Evolutionary conservation across 2,888 invertebrate genomes (phyloP).

Genomic region (Elysia crispata): DNA sequence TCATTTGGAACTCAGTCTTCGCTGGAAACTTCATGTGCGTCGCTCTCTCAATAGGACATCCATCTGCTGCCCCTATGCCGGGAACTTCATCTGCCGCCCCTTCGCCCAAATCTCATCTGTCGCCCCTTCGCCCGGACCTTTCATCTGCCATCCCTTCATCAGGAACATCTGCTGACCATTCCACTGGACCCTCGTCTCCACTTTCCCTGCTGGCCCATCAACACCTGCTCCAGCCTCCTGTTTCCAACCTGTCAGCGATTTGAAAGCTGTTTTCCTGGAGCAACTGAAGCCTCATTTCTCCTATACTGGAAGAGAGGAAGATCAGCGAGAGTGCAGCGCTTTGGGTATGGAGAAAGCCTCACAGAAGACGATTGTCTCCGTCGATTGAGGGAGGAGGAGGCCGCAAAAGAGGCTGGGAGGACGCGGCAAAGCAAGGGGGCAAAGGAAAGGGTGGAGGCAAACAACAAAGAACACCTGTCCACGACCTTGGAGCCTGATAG

Average conservation of each 20-base stretch:
- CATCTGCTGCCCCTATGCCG: no score
- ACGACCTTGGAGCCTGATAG: neutral
- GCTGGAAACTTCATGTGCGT: neutral
- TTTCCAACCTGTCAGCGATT: neutral
- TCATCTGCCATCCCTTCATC: slow-evolving; percentile 5
- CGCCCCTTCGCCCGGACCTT: neutral
- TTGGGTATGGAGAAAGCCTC: slow-evolving; percentile 31
- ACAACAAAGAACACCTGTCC: neutral
- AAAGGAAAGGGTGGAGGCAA: neutral
- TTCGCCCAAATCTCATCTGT: neutral
- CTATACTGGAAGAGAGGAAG: slow-evolving; percentile 21
- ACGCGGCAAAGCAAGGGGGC: slow-evolving; percentile 26
- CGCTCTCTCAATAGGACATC: no score
- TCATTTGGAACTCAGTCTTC: neutral
- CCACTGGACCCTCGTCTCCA: slow-evolving; percentile 30
- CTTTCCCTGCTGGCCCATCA: neutral
- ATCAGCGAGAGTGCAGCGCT: slow-evolving; percentile 7
- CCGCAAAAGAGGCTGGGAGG: slow-evolving; percentile 26
- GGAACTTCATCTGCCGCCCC: no score
- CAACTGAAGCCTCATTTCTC: slow-evolving; percentile 23
- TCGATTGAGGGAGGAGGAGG: slow-evolving; percentile 14
- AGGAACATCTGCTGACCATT: neutral
- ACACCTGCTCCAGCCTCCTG: neutral
- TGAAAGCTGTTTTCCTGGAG: slow-evolving; percentile 24
- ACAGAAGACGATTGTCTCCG: slow-evolving; percentile 11